Conservation (phyloP, 2,797 vertebrate genomes). For the Netta rufina region DNA sequence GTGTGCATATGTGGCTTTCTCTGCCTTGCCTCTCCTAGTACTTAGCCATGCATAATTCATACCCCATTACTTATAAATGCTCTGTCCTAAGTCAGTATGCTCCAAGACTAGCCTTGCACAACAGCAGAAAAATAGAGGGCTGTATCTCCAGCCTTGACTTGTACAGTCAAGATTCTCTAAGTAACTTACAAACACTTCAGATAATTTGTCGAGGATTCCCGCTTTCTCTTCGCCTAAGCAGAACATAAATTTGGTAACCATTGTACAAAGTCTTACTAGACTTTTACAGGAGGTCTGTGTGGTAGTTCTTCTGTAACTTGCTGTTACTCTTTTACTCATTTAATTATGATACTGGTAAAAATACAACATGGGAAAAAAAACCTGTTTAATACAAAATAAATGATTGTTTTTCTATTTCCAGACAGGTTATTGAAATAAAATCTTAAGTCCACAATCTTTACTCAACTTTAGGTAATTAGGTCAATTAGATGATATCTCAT, state of each 20-base stretch:
- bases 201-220: neutral
- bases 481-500: neutral
- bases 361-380: neutral
- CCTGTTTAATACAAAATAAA: neutral
- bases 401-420: neutral
- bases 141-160: neutral
- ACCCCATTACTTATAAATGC: neutral
- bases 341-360: neutral
- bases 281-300: neutral
- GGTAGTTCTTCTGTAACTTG: neutral
- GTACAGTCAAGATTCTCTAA: neutral
- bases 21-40: neutral
- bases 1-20: neutral
- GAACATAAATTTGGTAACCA: neutral
- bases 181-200: neutral
- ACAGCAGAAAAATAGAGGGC: neutral
- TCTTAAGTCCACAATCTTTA: neutral
- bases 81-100: neutral
- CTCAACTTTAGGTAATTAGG: neutral
- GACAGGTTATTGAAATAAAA: neutral
- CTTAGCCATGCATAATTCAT: neutral
- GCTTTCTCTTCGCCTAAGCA: neutral
- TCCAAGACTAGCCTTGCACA: neutral
- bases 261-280: neutral
- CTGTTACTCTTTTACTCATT: neutral